Evolutionary conservation across 2,797 vertebrate genomes (phyloP).

Genomic region (Pantherophis alleghaniensis): DNA sequence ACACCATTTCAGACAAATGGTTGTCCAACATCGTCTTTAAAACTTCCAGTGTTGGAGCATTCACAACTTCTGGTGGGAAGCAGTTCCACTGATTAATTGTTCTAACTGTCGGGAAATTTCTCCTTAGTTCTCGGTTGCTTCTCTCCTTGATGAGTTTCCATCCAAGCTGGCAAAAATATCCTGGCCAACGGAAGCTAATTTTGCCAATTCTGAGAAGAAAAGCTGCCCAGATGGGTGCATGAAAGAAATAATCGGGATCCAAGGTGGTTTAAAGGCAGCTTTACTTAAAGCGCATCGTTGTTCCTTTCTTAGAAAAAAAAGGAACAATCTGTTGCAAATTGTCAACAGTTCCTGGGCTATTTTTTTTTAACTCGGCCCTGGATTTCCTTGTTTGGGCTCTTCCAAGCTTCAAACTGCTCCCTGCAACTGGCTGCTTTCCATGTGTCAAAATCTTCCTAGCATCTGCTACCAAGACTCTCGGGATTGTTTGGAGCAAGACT

Average conservation of each 20-base stretch:
- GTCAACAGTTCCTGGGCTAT: background rate
- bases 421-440: background rate
- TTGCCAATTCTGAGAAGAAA: background rate
- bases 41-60: too few species aligned
- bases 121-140: too few species aligned
- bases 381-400: background rate
- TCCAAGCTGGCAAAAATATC: background rate
- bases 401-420: background rate
- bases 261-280: background rate
- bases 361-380: background rate
- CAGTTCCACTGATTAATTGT: too few species aligned
- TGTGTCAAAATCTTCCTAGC: background rate
- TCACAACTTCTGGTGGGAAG: too few species aligned
- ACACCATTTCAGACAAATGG: too few species aligned
- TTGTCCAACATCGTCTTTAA: too few species aligned
- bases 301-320: background rate
- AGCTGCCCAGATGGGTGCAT: background rate
- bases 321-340: background rate
- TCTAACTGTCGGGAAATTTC: too few species aligned
- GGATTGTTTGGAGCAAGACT: background rate
- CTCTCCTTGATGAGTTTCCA: background rate
- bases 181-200: background rate
- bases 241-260: background rate
- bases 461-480: background rate
- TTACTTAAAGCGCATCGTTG: rapidly evolving